Base-by-base conservation (phyloP, 2,888 invertebrate species). In the Drosophila flavopinicola region DNA sequence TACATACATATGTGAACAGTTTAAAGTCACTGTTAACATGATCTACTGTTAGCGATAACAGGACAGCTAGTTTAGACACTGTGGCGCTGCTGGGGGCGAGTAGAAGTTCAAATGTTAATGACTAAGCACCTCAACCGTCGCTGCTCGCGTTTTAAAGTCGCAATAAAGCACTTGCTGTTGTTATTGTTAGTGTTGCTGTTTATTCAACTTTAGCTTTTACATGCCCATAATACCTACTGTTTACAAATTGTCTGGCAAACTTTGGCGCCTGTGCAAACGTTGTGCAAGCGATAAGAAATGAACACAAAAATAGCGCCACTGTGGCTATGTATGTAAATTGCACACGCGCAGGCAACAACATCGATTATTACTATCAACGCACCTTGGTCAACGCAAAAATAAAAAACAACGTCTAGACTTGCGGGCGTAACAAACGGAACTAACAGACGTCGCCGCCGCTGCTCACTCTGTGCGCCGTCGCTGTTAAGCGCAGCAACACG, bases 371-470 rank as follows among this genome's bases (percentile, higher is more conserved):
- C 78, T 80, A 85, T 82, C 76, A 85, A 75, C 72, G 66, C 75
- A 83, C 78, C 75, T 74, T 53, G 65, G 45, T 71, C 52, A 52
- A 79, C 49, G 17, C 47, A 63, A 52, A 59, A 54, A 35, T 33
- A 47, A 15, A 37, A 52, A 45, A 61, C 42, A 48, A 49, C 82
- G 87, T 82, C 82, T 86, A 75, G 85, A 86, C 82, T 58, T 63
- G 69, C 75, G 60, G 75, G 85, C 72, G 86, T 66, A 64, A 61
- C 58, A 63, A 76, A 85, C 56, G 60, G 53, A 67, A 80, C 74
- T 85, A 67, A 64, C 52, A 51, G 29, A 6, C 17, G 24, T 20
- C 30, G 27, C 32, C 29, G 33, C 6, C 20, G 37, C 5, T 38
- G 11, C 41, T 10, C n/a, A 5, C 30, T 6, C 38, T 17, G 23